Base-by-base conservation (phyloP, 64 coral and sea anemone species). In the Acropora tenuis region DNA sequence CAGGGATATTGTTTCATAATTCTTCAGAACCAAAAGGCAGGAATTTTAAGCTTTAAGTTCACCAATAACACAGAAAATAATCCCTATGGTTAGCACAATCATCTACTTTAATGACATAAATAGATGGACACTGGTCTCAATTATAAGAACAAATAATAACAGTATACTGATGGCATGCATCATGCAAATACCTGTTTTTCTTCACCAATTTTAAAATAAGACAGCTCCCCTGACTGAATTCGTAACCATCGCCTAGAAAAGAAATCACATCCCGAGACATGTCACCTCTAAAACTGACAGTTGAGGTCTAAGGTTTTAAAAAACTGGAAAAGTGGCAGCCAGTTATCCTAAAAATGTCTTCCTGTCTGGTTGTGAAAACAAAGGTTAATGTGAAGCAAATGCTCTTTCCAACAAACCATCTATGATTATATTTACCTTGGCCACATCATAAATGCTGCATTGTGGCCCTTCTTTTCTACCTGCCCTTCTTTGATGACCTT, bases 201-300 rank as follows among this genome's bases (percentile, higher is more conserved):
- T 90, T 99, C 97, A n/a, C 97, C 97, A 42, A 99, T 68, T 86
- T 94, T 99, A 65, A 96, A 99, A 87, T 99, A 99, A 5, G 97
- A 90, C 46, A 99, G 68, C 87, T 99, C 94, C 74, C 97, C 97
- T 60, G 82, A 83, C 79, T 93, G 92, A 20, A 99, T 90, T 15
- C 94, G 83, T 6, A 98, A 61, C 88, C 91, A 95, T 61, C 97
- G 93, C 42, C 97, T 98, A 60, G 4, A 47, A 10, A 72, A 40
- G 11, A 50, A 50, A 85, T 1, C 16, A 30, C 30, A 30, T 30
- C 30, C 30, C 30, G 30, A 13, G 8, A 13, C 8, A 63, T 18
- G 15, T 0, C 30, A 30, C 30, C 30, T 30, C 30, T 30, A 30
- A 45, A 77, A 13, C 41, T 44, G 41, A 77, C 4, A 44, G 3